Evolutionary conservation across 2,113 vertebrate genomes (phyloP), one percentile per base, ranked within the genome.

Genomic region (Leiothrix lutea): DNA sequence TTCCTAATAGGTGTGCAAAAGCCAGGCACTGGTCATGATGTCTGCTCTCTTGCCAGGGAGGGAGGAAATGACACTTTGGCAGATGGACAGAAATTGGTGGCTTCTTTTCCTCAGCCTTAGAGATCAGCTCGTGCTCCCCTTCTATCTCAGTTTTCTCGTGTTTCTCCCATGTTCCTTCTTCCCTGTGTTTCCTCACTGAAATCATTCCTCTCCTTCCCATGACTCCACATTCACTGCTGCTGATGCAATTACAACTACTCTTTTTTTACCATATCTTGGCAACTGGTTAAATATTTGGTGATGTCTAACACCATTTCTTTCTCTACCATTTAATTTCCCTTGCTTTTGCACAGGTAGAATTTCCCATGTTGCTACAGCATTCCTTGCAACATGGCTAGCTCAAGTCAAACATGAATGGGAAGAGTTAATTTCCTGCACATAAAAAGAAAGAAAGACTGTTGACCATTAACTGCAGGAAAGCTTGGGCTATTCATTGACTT

Each of bases 1-100:
- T 48, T 91, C 81, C 86, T 77, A 78, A 93, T 65, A 95, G 82
- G 82, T 91, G 95, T 95, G 87, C 48, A 82, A 90, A 88, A 75
- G 29, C 21, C 31, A 53, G 45, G 13, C 48, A 50, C 8, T 56
- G 71, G n/a, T n/a, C 74, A 36, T 33, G 42, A 31, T 40, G 60
- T 26, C 50, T 60, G 33, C 35, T 74, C 8, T 73, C 21, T 25
- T 47, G 16, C 9, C 35, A 56, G 28, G 21, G 40, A 74, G 25
- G 24, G 26, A 67, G 40, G 56, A 82, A 77, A 84, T 21, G 36
- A 33, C n/a, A 51, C 29, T 90, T 47, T 71, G 57, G 58, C 12
- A 67, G 44, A 62, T 8, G 35, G 67, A 36, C 44, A 70, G 40
- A 36, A 92, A 38, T 19, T 58, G 31, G 77, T 40, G 24, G 33